Evolutionary conservation across 2,113 vertebrate species (phyloP).

Genomic region (Thamnaconus septentrionalis): DNA sequence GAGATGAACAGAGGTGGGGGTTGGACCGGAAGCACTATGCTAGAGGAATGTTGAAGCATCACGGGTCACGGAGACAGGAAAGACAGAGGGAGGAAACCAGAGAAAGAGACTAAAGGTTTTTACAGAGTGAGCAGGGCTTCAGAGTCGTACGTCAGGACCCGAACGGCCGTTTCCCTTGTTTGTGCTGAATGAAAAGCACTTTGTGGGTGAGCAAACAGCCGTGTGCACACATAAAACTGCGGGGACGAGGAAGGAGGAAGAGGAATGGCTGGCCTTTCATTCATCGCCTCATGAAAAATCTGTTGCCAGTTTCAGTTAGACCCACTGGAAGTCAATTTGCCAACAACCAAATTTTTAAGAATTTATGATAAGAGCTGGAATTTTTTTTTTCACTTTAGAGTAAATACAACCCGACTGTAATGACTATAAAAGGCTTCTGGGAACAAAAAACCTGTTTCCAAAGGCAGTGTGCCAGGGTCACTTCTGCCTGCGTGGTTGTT

Average conservation of each 20-base stretch:
- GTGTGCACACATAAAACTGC: not conserved
- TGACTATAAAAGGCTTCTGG: too few relatives aligned
- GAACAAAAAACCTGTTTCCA: too few relatives aligned
- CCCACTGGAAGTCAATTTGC: too few relatives aligned
- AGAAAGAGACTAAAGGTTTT: conserved; percentile 2
- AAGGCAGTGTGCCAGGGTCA: too few relatives aligned
- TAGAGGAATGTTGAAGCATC: conserved; percentile 46
- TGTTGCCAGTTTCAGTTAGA: too few relatives aligned
- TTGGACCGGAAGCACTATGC: conserved; percentile 55
- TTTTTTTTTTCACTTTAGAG: too few relatives aligned
- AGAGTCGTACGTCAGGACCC: not conserved
- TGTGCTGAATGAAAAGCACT: not conserved
- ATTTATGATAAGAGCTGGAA: too few relatives aligned
- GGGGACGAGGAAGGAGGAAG: not conserved
- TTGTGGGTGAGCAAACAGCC: too few relatives aligned
- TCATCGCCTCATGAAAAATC: too few relatives aligned
- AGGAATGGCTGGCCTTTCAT: not conserved
- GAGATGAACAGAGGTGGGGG: not conserved
- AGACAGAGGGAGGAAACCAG: conserved; percentile 15
- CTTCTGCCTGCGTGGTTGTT: too few relatives aligned
- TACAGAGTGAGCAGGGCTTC: not conserved
- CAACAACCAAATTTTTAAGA: too few relatives aligned
- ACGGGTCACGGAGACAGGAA: conserved; percentile 45
- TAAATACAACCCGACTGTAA: too few relatives aligned
- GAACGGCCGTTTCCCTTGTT: conserved; percentile 2